Base-by-base conservation (phyloP, 1,140 invertebrate genomes). In the Drosophila bocki region DNA sequence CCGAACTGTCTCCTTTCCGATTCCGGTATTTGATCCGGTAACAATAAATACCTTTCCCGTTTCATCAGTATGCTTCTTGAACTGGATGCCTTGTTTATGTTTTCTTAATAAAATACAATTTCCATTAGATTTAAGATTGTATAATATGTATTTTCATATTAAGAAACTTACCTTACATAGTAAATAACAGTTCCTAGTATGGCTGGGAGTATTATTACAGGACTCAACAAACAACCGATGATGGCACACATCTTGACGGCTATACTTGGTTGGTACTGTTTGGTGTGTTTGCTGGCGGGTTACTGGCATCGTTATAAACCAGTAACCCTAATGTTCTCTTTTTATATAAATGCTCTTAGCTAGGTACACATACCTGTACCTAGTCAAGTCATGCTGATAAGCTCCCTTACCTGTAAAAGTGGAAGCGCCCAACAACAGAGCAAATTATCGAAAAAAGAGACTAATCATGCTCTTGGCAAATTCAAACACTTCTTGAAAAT, bases 11-110 rank as follows among this genome's bases (percentile, higher is more conserved):
- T 97, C 96, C 93, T 96, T 96, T n/a, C 98, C 98, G 80, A 99
- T 97, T 7, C 98, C 97, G 45, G 95, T 95, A 93, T 97, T 98
- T 5, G 95, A 95, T 56, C 98, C 98, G 17, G 98, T 98, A 13
- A 99, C 94, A 70, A 99, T 95, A 1, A 96, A 94, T 6, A 97
- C 95, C 94, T 98, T 98, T 1, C 94, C 96, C 41, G 95, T 94
- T 19, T 93, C 93, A 67, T 94, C 80, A 7, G 94, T 93, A 29
- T 91, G 51, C 32, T 92, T 93, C 35, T 84, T 63, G 70, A 94
- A 95, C 76, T 87, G 76, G 44, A 84, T 63, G 22, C 95, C 95
- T 81, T 94, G 94, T 53, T 92, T 69, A 22, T 91, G 87, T 81
- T 95, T 94, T 78, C 95, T 96, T 48, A 19, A 53, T 1, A 11